Conservation (phyloP, 2,113 vertebrate species). For the Calyptomena viridis region DNA sequence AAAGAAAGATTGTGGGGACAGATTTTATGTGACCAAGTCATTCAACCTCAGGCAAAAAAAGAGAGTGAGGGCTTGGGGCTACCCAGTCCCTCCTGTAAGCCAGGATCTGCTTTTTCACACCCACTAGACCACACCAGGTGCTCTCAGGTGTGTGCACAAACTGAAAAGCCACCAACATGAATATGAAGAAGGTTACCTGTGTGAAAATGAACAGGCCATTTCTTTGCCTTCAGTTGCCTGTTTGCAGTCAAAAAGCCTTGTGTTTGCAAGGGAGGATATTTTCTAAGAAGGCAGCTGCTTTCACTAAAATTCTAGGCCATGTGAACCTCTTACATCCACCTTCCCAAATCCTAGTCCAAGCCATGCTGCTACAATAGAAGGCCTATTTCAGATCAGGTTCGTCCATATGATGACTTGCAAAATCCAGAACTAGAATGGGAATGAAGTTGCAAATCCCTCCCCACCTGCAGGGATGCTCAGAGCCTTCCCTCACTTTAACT, state of each 20-base stretch:
- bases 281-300: not conserved
- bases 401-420: not conserved
- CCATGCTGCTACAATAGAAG: not conserved
- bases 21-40: not conserved
- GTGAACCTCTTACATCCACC: fast-evolving
- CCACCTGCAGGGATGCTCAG: not conserved
- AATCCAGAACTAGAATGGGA: not conserved
- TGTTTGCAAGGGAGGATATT: not conserved
- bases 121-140: not conserved
- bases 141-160: not conserved
- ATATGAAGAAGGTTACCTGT: not conserved
- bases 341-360: not conserved
- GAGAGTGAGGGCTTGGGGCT: not conserved
- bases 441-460: not conserved
- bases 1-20: not conserved
- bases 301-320: not conserved
- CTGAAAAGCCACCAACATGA: not conserved
- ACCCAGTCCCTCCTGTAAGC: not conserved
- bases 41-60: not conserved
- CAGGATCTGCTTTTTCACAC: not conserved
- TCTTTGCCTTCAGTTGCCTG: not conserved
- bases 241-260: not conserved
- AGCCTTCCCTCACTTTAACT: not conserved
- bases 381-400: not conserved
- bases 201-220: not conserved